phyloP scores from a whole-genome alignment of 2,888 invertebrate species.

The Masnerella sp. region DNA sequence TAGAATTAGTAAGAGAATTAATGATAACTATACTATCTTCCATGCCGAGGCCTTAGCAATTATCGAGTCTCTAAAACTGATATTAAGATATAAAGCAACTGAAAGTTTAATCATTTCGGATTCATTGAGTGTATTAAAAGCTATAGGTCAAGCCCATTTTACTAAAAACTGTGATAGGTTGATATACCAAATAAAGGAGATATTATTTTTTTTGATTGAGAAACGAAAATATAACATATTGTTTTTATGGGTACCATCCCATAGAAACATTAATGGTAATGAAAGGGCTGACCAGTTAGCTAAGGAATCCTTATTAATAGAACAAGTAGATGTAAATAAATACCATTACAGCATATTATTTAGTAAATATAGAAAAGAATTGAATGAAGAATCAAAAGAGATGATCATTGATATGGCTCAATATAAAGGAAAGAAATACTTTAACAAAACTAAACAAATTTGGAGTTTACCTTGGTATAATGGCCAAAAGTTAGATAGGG shows the following conservation, averaged over 20 bases:
- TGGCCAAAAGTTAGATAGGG: not conserved
- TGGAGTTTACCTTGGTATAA: constrained; percentile 1
- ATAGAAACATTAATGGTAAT: constrained; percentile 6
- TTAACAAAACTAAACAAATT: not conserved
- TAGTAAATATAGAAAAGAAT: not conserved
- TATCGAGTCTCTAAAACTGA: too few relatives aligned
- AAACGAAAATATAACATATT: not conserved
- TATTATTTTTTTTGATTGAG: not conserved
- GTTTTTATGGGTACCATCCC: constrained; percentile 6
- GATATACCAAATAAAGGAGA: constrained; percentile 7
- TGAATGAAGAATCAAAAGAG: not conserved
- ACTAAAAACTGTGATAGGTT: constrained; percentile 2
- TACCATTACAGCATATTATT: too few relatives aligned
- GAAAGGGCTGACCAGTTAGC: constrained; percentile 5
- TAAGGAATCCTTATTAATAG: not conserved
- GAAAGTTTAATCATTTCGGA: not conserved
- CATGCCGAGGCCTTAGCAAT: too few relatives aligned
- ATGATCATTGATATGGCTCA: not conserved
- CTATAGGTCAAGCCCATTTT: not conserved
- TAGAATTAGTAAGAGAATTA: too few relatives aligned
- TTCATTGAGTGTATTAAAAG: constrained; percentile 5
- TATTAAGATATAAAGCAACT: not conserved
- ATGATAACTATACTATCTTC: too few relatives aligned
- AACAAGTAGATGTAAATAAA: too few relatives aligned
- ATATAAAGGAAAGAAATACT: constrained; percentile 2